Conservation (phyloP, 2,888 invertebrate species). For the Nomada fabriciana region DNA sequence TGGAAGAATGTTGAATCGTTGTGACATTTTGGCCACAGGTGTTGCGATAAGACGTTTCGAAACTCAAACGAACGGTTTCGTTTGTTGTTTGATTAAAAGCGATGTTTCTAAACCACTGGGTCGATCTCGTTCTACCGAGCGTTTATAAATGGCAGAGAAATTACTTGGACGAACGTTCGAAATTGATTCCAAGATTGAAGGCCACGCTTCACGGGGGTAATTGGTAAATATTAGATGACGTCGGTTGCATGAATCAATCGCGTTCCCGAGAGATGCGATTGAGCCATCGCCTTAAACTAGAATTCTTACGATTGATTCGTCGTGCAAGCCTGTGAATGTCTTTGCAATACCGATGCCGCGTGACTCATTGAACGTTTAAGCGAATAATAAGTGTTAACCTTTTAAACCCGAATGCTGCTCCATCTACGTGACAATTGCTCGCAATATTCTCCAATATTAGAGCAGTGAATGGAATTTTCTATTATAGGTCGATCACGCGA, state of each 20-base stretch:
- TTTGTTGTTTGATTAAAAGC: conserved; percentile 51
- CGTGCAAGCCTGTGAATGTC: too few species aligned
- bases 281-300: conserved; percentile 37
- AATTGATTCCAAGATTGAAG: not conserved
- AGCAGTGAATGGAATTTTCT: not conserved
- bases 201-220: not conserved
- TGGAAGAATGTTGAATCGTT: conserved; percentile 35
- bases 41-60: conserved; percentile 65
- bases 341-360: not conserved
- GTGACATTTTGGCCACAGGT: conserved; percentile 46
- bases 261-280: not conserved
- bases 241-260: conserved; percentile 4
- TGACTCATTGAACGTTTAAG: conserved; percentile 39
- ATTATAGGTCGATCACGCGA: not conserved
- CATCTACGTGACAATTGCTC: conserved; percentile 35
- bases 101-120: conserved; percentile 19
- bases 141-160: not conserved
- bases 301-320: conserved; percentile 2
- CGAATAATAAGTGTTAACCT: conserved; percentile 44
- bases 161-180: not conserved
- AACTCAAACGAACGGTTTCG: conserved; percentile 61
- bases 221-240: not conserved
- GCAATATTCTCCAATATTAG: conserved; percentile 8
- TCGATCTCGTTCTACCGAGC: conserved; percentile 31
- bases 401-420: conserved; percentile 29